phyloP scores from a whole-genome alignment of 2,888 invertebrate genomes.

The Ophion ventricosus region DNA sequence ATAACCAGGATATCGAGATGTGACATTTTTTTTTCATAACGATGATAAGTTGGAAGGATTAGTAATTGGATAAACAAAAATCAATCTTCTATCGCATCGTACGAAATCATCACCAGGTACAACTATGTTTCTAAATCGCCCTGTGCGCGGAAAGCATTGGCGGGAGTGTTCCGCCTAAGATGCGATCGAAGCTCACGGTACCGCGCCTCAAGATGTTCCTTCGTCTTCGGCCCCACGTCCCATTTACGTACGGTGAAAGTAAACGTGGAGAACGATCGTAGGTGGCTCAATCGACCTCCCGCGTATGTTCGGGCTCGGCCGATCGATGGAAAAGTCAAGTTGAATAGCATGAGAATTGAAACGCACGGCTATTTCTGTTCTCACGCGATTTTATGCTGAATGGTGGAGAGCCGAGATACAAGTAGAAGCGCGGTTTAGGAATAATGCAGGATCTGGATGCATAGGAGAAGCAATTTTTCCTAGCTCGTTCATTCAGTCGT shows the following conservation, averaged over 20 bases:
- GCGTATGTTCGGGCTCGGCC: slow-evolving; percentile 29
- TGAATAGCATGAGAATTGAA: slow-evolving; percentile 80
- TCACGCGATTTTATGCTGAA: slow-evolving; percentile 56
- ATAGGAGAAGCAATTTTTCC: not conserved
- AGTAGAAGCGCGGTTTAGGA: slow-evolving; percentile 1
- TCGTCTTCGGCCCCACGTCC: slow-evolving; percentile 9
- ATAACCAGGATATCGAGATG: too few relatives aligned
- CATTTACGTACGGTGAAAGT: slow-evolving; percentile 74
- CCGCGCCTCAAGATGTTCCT: slow-evolving; percentile 53
- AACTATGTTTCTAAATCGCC: not conserved
- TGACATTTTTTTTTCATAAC: too few relatives aligned
- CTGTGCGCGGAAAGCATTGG: slow-evolving; percentile 1
- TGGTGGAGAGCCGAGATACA: slow-evolving; percentile 14
- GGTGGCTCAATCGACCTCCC: slow-evolving; percentile 37
- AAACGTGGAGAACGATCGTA: slow-evolving; percentile 60
- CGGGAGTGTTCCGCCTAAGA: slow-evolving; percentile 37
- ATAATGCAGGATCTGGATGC: not conserved
- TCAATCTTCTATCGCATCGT: too few relatives aligned
- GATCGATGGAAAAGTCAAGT: slow-evolving; percentile 78
- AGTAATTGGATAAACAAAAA: too few relatives aligned
- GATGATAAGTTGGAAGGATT: too few relatives aligned
- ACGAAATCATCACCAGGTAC: not conserved
- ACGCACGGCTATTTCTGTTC: slow-evolving; percentile 42
- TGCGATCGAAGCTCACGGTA: slow-evolving; percentile 12
- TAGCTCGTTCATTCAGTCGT: not conserved